Evolutionary conservation across 1,140 invertebrate genomes (phyloP).

Genomic region (Lerema accius): DNA sequence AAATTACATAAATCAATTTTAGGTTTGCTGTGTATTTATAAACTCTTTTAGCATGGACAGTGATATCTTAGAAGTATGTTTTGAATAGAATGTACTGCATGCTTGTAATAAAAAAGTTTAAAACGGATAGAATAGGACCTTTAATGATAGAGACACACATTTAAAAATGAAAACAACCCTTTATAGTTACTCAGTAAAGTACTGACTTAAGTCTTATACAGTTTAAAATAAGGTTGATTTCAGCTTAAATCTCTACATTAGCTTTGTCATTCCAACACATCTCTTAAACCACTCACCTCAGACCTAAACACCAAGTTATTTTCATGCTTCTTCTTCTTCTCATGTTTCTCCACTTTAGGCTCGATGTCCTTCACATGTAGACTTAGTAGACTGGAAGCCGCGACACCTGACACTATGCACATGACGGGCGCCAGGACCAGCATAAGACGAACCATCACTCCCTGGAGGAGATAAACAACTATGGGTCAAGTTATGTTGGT

Average conservation of each 20-base stretch:
- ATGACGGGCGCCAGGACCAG: constrained; percentile 98
- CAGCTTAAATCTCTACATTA: too few species aligned
- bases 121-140: too few species aligned
- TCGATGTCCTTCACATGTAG: constrained; percentile 95
- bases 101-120: too few species aligned
- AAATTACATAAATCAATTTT: too few species aligned
- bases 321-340: constrained; percentile 89
- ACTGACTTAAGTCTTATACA: too few species aligned
- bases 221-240: too few species aligned
- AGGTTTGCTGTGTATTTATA: too few species aligned
- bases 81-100: too few species aligned
- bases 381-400: constrained; percentile 93
- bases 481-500: constrained; percentile 25
- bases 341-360: constrained; percentile 80
- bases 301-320: constrained; percentile 93
- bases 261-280: not conserved
- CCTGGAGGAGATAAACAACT: constrained; percentile 82
- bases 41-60: not conserved
- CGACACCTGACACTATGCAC: constrained; percentile 98
- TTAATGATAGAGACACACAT: too few species aligned
- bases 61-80: too few species aligned
- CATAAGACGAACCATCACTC: constrained; percentile 99
- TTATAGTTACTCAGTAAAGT: too few species aligned
- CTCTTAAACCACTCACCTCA: constrained; percentile 84
- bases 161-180: too few species aligned